These are phyloP conservation scores for Abramis brama DNA, from an alignment of 2,113 vertebrate species.

Conservation along the genomic window DNA sequence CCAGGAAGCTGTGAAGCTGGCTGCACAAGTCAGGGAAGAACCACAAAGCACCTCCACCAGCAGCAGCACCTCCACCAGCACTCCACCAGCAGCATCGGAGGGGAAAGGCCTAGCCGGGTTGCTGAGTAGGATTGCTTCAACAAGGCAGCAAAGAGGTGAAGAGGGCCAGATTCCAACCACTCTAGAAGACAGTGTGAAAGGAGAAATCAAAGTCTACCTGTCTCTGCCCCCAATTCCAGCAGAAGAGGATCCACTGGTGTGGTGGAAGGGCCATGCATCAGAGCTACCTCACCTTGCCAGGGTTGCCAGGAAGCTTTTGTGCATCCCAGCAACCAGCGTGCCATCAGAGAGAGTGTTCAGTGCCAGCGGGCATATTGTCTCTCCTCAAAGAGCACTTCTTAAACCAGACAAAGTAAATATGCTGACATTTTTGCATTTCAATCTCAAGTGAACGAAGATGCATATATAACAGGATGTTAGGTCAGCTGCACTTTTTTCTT, in stretches of 20 bases:
- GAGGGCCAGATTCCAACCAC: not conserved
- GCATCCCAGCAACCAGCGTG: conserved; percentile 46
- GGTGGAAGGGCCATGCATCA: conserved; percentile 46
- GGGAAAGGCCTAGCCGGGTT: conserved; percentile 1
- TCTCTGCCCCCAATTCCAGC: conserved; percentile 31
- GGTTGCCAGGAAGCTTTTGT: conserved; percentile 45
- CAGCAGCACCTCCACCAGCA: not conserved
- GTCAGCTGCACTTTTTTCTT: not conserved
- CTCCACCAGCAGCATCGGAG: not conserved
- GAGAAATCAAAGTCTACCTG: not conserved
- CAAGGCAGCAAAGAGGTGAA: conserved; percentile 8
- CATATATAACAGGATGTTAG: not conserved
- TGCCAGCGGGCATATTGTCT: conserved; percentile 44
- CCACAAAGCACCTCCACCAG: not conserved
- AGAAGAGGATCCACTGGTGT: conserved; percentile 45
- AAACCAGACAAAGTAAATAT: conserved; percentile 50
- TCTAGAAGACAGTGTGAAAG: not conserved
- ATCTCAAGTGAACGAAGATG: conserved; percentile 1
- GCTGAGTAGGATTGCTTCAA: not conserved
- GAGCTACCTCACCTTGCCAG: conserved; percentile 48
- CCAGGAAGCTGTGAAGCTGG: not conserved
- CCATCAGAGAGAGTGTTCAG: conserved; percentile 48
- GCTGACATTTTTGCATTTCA: conserved; percentile 37
- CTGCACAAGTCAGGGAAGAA: conserved; percentile 5
- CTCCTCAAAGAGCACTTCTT: not conserved